phyloP scores from a whole-genome alignment of 2,113 vertebrate species.

The Genyomyrus donnyi region DNA sequence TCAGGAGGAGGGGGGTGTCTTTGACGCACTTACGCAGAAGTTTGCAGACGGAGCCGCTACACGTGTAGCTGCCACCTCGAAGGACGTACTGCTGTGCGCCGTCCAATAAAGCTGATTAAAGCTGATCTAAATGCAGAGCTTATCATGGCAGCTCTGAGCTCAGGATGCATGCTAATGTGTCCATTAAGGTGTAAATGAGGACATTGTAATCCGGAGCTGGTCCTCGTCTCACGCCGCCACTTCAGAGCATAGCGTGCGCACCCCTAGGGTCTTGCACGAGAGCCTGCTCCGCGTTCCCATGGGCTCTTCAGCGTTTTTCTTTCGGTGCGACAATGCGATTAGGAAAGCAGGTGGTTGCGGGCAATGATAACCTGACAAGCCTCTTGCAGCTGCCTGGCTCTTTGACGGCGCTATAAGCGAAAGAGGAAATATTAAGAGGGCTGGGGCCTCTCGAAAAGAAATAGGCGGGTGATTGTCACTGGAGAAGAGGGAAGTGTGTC shows the following conservation, averaged over 20 bases:
- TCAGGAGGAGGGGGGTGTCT: not conserved
- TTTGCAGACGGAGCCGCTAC: not conserved
- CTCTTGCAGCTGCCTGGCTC: not conserved
- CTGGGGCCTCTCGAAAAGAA: not conserved
- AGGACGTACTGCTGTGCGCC: not conserved
- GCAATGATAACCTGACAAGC: not conserved
- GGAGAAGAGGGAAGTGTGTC: not conserved
- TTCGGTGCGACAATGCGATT: not conserved
- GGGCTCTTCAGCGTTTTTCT: not conserved
- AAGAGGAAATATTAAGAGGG: not conserved
- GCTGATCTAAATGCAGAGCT: not conserved
- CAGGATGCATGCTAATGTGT: constrained; percentile 1
- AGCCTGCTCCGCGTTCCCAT: not conserved
- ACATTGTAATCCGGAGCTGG: not conserved
- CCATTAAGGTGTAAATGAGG: constrained; percentile 15
- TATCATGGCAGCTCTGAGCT: not conserved
- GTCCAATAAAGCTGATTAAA: not conserved
- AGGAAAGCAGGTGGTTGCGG: not conserved
- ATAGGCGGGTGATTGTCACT: not conserved
- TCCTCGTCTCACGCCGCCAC: not conserved
- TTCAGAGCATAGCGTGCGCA: not conserved
- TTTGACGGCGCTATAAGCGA: not conserved
- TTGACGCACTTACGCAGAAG: not conserved
- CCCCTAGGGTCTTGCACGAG: not conserved
- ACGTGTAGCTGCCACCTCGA: not conserved